These are phyloP conservation scores for Chiloscyllium plagiosum DNA, from an alignment of 2,113 vertebrate species.

Conservation along the genomic window DNA sequence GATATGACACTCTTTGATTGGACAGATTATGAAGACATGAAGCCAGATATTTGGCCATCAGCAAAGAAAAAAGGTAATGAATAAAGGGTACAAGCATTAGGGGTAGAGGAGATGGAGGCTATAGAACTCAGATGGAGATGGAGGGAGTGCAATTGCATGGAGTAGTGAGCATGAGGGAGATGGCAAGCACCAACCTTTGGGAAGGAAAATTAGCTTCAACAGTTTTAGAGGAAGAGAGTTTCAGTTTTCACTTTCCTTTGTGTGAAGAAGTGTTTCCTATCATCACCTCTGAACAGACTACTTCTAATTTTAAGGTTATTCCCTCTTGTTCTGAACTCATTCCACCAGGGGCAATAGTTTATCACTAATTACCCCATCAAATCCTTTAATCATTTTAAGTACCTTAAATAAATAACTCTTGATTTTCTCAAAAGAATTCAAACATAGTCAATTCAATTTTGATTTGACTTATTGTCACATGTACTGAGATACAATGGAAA, in stretches of 20 bases:
- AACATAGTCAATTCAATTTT: neutral
- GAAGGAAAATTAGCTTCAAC: neutral
- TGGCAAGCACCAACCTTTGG: neutral
- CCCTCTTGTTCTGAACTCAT: neutral
- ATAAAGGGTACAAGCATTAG: neutral
- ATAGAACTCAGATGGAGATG: rapidly evolving
- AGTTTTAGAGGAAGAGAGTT: neutral
- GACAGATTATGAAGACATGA: slow-evolving; percentile 97
- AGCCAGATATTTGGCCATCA: slow-evolving; percentile 79
- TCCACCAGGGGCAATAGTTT: neutral
- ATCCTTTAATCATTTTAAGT: neutral
- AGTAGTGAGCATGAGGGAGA: neutral
- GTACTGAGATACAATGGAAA: too few species aligned
- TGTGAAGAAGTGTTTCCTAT: neutral
- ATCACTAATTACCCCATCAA: neutral
- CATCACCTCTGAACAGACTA: neutral
- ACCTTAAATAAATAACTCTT: neutral
- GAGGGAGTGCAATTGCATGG: neutral
- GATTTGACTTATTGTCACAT: too few species aligned
- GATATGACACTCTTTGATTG: slow-evolving; percentile 96
- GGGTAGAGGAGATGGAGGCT: neutral
- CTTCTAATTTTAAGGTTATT: neutral
- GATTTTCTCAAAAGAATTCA: neutral
- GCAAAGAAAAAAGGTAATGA: slow-evolving; percentile 76
- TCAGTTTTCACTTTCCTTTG: neutral